phyloP scores from a whole-genome alignment of 1,140 invertebrate genomes.

The Gryllus bimaculatus region DNA sequence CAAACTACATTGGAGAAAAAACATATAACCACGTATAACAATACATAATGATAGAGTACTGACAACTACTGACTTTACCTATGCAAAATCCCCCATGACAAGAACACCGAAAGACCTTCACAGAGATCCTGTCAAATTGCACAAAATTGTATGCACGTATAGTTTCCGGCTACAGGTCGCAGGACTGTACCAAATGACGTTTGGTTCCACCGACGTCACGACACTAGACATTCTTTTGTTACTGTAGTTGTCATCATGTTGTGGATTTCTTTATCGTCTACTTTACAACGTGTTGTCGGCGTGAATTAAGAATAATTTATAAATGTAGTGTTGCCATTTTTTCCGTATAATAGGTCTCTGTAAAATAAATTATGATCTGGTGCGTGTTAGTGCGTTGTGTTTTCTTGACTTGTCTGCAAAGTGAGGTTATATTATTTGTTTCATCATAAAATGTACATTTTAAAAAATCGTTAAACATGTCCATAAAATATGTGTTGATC shows the following conservation, averaged over 20 bases:
- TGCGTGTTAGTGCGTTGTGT: background rate
- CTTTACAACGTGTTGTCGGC: no score
- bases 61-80: no score
- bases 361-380: background rate
- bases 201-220: background rate
- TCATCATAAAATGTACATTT: background rate
- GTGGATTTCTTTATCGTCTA: background rate
- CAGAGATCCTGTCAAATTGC: no score
- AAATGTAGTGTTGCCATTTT: background rate
- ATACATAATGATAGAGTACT: no score
- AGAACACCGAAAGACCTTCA: no score
- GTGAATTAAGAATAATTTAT: background rate
- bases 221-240: background rate
- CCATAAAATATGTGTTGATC: no score
- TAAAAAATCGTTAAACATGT: background rate
- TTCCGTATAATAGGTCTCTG: background rate
- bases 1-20: no score
- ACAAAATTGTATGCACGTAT: no score
- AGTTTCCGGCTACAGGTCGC: background rate
- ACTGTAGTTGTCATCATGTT: background rate
- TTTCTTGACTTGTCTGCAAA: background rate
- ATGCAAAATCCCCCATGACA: no score
- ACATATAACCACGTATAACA: no score
- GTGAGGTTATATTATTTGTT: background rate
- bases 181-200: background rate